Base-by-base conservation (phyloP, 2,888 invertebrate genomes). In the Pterobdella sp. region DNA sequence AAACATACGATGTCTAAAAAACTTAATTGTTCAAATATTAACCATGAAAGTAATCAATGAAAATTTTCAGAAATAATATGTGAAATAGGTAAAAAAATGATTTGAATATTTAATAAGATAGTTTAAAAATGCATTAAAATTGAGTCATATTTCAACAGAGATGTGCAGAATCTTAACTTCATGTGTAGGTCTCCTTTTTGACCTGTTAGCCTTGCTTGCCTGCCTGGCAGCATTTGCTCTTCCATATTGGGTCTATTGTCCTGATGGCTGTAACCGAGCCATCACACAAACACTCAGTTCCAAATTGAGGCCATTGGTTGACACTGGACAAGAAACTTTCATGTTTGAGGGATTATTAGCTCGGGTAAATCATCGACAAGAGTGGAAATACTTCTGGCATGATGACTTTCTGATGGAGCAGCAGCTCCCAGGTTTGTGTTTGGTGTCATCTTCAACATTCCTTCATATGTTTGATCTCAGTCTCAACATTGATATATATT, bases 401-500 rank as follows among this genome's bases (percentile, higher is more conserved):
- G 56, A 73, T 56, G 68, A 73, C 32, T 73, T 73, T 60, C 52
- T 52, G 7, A 73, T 73, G 73, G 73, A 73, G 29, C 49, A 67
- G 42, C 60, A 73, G 34, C 42, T 73, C 22, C 68, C 73, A 49
- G 73, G 73, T 73, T 31, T 42, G 31, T 72, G 64, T 64, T 10
- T 0, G 37, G 10, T 22, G 10, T 10, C 35, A 32, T 3, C 32
- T 3, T 3, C n/a, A 14, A 4, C 35, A 32, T 32, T n/a, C 34
- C 66, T 22, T 29, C 66, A 10, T 29, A 36, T 26, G 32, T 56
- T 36, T 14, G 10, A 42, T 14, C 49, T 14, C 49, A 42, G 10
- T 22, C 7, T 22, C 49, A 42, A 7, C 49, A 42, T 22, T 42
- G 10, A 7, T 42, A 7, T 14, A 42, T 22, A 42, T 26, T 3